Evolutionary conservation across 2,113 vertebrate genomes (phyloP).

Genomic region (Paradoxurus hermaphroditus): DNA sequence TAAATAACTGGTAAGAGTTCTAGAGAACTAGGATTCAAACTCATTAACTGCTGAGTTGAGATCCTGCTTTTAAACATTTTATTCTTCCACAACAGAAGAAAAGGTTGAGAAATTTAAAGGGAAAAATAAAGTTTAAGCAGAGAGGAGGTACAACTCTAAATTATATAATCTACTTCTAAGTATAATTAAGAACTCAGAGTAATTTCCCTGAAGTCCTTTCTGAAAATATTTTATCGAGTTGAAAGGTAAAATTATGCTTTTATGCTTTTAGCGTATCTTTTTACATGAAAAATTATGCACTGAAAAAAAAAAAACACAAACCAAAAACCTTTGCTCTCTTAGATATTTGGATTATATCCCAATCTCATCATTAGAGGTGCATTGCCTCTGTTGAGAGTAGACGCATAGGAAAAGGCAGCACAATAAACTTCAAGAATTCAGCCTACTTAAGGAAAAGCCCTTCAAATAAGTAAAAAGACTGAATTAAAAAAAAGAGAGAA

Average conservation of each 20-base stretch:
- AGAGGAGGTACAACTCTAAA: neutral
- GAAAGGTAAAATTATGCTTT: conserved; percentile 74
- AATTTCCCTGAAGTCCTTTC: conserved; percentile 66
- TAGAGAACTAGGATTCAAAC: neutral
- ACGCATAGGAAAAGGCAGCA: conserved; percentile 15
- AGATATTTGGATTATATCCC: conserved; percentile 45
- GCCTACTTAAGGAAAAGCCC: conserved; percentile 24
- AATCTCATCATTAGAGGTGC: neutral
- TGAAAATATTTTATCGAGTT: conserved; percentile 66
- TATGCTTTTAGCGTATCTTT: conserved; percentile 63
- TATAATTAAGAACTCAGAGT: conserved; percentile 69
- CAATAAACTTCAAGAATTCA: conserved; percentile 38
- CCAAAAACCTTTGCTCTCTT: conserved; percentile 38
- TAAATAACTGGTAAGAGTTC: neutral
- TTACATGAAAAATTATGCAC: conserved; percentile 43
- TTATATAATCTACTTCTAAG: conserved; percentile 49
- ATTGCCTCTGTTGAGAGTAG: conserved; percentile 35
- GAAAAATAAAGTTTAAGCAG: neutral
- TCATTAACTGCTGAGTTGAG: neutral
- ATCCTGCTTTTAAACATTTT: neutral
- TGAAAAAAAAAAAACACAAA: too few species aligned
- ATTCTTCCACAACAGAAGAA: neutral
- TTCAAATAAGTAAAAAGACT: neutral
- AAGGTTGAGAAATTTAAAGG: neutral
- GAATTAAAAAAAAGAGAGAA: neutral